These are phyloP conservation scores for Cervus canadensis DNA, from an alignment of 2,113 vertebrate genomes.

Conservation along the genomic window DNA sequence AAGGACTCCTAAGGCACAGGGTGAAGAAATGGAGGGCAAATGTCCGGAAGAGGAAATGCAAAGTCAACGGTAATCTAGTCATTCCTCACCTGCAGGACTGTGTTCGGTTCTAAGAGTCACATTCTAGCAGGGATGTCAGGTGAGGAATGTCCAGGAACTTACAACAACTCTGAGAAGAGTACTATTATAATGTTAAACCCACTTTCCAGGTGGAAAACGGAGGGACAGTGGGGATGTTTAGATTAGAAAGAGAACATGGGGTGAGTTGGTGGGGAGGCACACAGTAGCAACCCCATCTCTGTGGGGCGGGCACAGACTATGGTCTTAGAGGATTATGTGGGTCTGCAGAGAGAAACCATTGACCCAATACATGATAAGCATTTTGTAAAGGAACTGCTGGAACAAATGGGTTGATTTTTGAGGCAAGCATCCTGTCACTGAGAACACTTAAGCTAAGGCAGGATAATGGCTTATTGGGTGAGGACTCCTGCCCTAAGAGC, in stretches of 20 bases:
- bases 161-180: background rate
- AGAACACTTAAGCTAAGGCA: conserved; percentile 1
- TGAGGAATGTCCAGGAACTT: background rate
- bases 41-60: background rate
- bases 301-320: too few species aligned
- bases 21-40: background rate
- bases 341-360: background rate
- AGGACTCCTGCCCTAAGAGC: background rate
- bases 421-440: background rate
- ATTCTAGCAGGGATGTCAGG: background rate
- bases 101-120: background rate
- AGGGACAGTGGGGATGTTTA: background rate
- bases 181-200: background rate
- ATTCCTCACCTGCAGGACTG: background rate
- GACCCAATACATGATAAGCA: background rate
- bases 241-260: background rate
- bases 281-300: background rate
- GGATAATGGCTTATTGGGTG: background rate
- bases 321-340: background rate
- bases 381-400: background rate
- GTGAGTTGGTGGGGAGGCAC: background rate
- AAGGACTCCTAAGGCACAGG: rapidly evolving
- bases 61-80: background rate
- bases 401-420: background rate
- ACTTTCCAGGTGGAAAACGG: background rate